Evolutionary conservation across 1,140 invertebrate genomes (phyloP).

Genomic region (Drosophila jambulina): DNA sequence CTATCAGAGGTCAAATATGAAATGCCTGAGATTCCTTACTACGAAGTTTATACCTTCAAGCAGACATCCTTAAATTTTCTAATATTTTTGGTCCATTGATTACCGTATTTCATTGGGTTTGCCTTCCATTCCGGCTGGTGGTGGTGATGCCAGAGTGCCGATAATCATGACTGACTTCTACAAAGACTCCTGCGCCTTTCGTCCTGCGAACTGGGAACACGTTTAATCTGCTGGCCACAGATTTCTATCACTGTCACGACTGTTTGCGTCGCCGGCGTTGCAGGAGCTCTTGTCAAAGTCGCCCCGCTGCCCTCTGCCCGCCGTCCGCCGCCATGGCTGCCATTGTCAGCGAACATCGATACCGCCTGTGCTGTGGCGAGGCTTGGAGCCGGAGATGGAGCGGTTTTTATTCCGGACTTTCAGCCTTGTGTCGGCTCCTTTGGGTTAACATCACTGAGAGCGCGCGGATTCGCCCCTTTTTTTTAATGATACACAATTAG

Average conservation of each 20-base stretch:
- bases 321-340: slow-evolving; percentile 20
- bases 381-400: slow-evolving; percentile 1
- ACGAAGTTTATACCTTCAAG: no score
- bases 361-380: slow-evolving; percentile 26
- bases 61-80: background rate
- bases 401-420: slow-evolving; percentile 25
- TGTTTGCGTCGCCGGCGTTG: slow-evolving; percentile 45
- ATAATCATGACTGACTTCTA: slow-evolving; percentile 80
- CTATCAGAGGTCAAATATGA: no score
- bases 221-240: slow-evolving; percentile 81
- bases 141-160: slow-evolving; percentile 63
- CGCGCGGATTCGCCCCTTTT: slow-evolving; percentile 49
- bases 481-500: slow-evolving; percentile 85
- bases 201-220: slow-evolving; percentile 49
- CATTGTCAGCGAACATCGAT: slow-evolving; percentile 71
- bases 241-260: slow-evolving; percentile 81
- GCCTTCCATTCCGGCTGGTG: slow-evolving; percentile 13
- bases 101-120: slow-evolving; percentile 17
- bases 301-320: slow-evolving; percentile 5
- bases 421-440: slow-evolving; percentile 34
- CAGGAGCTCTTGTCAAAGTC: slow-evolving; percentile 32
- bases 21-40: no score
- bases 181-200: slow-evolving; percentile 37
- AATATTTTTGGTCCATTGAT: slow-evolving; percentile 23
- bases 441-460: slow-evolving; percentile 72